Evolutionary conservation across 2,113 vertebrate species (phyloP), one percentile per base, ranked within the genome.

Genomic region (Hemiprocne comata): DNA sequence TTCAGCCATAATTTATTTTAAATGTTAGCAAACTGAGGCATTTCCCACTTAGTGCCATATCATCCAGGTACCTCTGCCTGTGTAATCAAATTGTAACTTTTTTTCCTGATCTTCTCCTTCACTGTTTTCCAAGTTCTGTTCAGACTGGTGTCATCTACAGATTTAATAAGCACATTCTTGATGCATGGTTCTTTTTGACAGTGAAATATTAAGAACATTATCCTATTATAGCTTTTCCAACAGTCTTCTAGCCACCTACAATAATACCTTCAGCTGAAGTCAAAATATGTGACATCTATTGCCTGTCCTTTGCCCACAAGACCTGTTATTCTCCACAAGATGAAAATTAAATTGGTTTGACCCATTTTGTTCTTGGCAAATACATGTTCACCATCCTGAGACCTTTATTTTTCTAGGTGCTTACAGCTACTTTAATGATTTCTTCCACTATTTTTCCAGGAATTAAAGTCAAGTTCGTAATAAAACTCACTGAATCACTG

Each of bases 341-440:
- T 67, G 46, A 93, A 94, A 74, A 93, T 80, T 51, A 92, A 94
- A 95, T 74, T 62, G 64, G 51, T 93, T 84, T 96, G 92, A 95
- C 79, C 48, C 8, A 44, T 86, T 94, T 86, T 92, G 51, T 93
- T 95, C 90, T 88, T 88, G 72, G 88, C 29, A 90, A 95, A 90
- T 38, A 5, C 51, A 33, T 90, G 75, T 92, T 96, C 92, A 88
- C 54, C 17, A 58, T 85, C 9, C 36, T 57, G 79, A 48, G 58
- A 58, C 33, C 55, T 85, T 92, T 80, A 60, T 84, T 92, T 93
- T 94, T 74, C 60, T 71, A 50, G 29, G 29, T 29, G 20, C 72
- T 86, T 92, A 93, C 19, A 73, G 62, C 36, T 82, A 83, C 38
- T 53, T 83, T 53, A 86, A n/a, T 24, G 65, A 67, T 60, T 83